Percentiles rank a stretch among this genome's conserved stretches.
Conservation (phyloP, 2,888 invertebrate genomes). For the Laspeyria flexula region DNA sequence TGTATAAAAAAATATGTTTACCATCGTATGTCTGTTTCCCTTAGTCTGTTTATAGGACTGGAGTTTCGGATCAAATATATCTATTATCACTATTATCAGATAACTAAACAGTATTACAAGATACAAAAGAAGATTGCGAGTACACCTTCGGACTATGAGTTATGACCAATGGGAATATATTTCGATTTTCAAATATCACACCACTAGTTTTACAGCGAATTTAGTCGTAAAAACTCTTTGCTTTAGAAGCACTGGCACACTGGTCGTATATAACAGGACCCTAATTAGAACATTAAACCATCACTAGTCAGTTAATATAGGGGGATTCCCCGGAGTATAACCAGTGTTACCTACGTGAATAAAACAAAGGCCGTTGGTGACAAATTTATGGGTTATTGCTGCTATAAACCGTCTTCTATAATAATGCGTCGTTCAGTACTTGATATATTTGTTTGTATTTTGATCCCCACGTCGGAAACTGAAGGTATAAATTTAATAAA, state of each 20-base stretch:
- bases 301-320: constrained; percentile 14
- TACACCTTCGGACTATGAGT: too few relatives aligned
- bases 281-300: constrained; percentile 39
- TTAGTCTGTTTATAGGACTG: too few relatives aligned
- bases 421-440: constrained; percentile 29
- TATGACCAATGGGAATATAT: too few relatives aligned
- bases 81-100: too few relatives aligned
- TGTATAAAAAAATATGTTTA: too few relatives aligned
- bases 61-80: too few relatives aligned
- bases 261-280: constrained; percentile 26
- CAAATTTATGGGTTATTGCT: constrained; percentile 46
- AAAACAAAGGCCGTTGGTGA: constrained; percentile 38
- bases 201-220: constrained; percentile 9
- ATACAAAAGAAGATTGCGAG: too few relatives aligned
- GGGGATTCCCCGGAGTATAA: constrained; percentile 10
- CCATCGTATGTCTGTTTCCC: too few relatives aligned
- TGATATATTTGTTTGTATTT: constrained; percentile 45
- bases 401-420: constrained; percentile 33
- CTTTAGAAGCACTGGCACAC: constrained; percentile 18
- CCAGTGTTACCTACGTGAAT: constrained; percentile 21
- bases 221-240: constrained; percentile 22
- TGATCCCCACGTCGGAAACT: constrained; percentile 41
- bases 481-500: constrained; percentile 22
- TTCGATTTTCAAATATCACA: constrained; percentile 1
- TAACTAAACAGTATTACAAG: too few relatives aligned